These are phyloP conservation scores for Phalangium opilio DNA, from an alignment of 2,888 invertebrate species.

Conservation along the genomic window DNA sequence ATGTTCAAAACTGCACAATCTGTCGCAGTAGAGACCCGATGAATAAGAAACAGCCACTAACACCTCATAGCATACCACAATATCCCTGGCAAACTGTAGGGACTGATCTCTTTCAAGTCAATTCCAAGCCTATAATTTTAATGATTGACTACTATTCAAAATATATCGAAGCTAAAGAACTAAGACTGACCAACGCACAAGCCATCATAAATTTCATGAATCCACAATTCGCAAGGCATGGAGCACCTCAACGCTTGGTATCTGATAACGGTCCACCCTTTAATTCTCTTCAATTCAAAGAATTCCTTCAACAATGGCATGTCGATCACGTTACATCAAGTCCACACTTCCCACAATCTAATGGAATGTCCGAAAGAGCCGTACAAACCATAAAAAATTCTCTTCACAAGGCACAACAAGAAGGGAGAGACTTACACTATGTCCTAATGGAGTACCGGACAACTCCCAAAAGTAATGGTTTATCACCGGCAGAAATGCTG, in stretches of 20 bases:
- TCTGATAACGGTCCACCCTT: constrained; percentile 3
- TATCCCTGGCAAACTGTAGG: constrained; percentile 4
- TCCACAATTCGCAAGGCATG: constrained; percentile 2
- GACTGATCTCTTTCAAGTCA: constrained; percentile 1
- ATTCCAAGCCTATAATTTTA: neutral
- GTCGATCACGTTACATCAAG: neutral
- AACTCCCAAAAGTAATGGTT: no score
- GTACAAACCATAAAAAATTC: neutral
- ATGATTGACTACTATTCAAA: constrained; percentile 7
- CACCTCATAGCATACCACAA: neutral
- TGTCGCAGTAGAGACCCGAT: neutral
- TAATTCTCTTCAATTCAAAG: neutral
- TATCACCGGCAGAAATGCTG: no score
- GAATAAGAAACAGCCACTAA: constrained; percentile 1
- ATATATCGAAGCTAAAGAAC: constrained; percentile 1
- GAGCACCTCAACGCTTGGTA: neutral
- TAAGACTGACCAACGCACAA: neutral
- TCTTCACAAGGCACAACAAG: constrained; percentile 4
- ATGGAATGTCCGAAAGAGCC: constrained; percentile 1
- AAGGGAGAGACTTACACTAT: no score
- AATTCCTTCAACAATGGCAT: neutral
- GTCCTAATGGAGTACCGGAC: constrained; percentile 6
- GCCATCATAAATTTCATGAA: constrained; percentile 5
- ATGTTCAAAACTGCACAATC: constrained; percentile 1
- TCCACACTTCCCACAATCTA: constrained; percentile 1